phyloP scores from a whole-genome alignment of 2,888 invertebrate species.

The Bimastos eiseni region DNA sequence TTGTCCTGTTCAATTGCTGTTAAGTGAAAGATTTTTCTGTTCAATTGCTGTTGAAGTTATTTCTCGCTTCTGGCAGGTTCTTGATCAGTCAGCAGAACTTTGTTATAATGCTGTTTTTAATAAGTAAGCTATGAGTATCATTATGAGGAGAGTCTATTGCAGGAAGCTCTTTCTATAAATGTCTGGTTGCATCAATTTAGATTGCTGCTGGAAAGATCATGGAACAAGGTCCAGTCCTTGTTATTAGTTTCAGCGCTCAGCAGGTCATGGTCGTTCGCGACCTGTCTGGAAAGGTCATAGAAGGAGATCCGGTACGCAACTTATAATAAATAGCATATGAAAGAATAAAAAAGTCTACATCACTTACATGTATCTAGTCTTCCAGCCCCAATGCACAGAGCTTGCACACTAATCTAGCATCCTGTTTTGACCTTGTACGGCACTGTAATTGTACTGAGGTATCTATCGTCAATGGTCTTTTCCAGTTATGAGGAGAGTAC shows the following conservation, averaged over 20 bases:
- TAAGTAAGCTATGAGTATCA: neutral
- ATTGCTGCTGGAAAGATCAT: slow-evolving; percentile 95
- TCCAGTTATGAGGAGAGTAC: neutral
- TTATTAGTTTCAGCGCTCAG: slow-evolving; percentile 92
- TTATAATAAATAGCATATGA: neutral
- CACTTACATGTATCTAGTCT: neutral
- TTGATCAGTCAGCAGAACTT: neutral
- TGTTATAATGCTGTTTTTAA: neutral
- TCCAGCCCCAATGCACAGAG: neutral
- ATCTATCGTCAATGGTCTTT: neutral
- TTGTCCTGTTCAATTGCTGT: neutral
- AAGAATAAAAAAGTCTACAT: too few relatives aligned
- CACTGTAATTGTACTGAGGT: neutral
- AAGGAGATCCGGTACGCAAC: slow-evolving; percentile 78
- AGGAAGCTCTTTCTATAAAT: neutral
- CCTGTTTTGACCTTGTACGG: neutral
- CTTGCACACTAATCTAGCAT: neutral
- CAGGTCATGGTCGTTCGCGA: slow-evolving; percentile 93
- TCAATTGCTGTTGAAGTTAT: neutral
- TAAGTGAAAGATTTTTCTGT: neutral
- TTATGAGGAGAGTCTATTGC: neutral
- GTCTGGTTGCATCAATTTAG: slow-evolving; percentile 49
- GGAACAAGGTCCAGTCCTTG: slow-evolving; percentile 96
- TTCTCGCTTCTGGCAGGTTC: neutral
- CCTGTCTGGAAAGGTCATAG: slow-evolving; percentile 78